Base-by-base conservation (phyloP, 2,113 vertebrate genomes). In the Rafetus swinhoei region DNA sequence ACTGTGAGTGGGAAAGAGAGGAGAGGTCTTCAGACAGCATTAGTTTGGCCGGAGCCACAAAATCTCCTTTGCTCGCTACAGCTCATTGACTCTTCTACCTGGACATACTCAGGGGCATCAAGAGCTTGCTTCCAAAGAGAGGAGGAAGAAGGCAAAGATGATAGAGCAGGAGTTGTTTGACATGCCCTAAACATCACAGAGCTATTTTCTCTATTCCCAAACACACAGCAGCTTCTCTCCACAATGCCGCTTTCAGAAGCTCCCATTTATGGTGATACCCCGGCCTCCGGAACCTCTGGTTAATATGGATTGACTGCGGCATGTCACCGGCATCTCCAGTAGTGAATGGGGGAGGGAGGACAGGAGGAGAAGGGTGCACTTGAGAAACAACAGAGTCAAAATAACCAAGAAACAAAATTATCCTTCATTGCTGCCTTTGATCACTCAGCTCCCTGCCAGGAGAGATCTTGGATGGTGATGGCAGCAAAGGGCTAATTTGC, bases 391-490 rank as follows among this genome's bases (percentile, higher is more conserved):
- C 83, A 90, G 86, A 95, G 94, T 90, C 93, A 90, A 95, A 95
- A 96, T 94, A 95, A 83, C 94, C 53, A 92, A 95, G 94, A 96
- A 97, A 96, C 95, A 97, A 97, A 97, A 92, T 94, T 96, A 96
- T 96, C 89, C 87, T 94, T 95, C 5, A 0, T 94, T 91, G 79
- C 89, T 92, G 81, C 55, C 97, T 97, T 97, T 97, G 96, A 97
- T 97, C 96, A 96, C 94, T 97, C 94, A 89, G 93, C 95, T 97
- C 80, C 80, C 97, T 97, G 95, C 96, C 96, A 96, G 95, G 95
- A 96, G 92, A 95, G 93, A 97, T 96, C 95, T 94, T 94, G 95
- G 86, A 94, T 97, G 92, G 93, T 97, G 96, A 93, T 91, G 95
- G 96, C 93, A 94, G 93, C 92, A 94, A 86, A 95, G 13, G 52